phyloP scores from a whole-genome alignment of 2,113 vertebrate genomes.

The Sceloporus undulatus region DNA sequence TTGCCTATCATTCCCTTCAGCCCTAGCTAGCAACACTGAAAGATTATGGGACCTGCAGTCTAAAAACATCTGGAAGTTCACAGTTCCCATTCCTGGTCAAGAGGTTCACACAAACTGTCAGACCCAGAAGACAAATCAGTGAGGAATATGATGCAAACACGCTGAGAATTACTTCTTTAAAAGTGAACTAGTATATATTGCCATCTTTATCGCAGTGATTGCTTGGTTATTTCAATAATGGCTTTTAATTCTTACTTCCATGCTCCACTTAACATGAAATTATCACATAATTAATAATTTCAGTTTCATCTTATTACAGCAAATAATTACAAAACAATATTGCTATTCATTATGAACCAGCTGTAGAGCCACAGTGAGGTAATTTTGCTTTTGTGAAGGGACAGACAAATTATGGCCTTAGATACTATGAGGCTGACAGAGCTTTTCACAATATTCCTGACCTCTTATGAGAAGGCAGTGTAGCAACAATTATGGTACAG shows the following conservation, averaged over 20 bases:
- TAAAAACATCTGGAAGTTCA: too few relatives aligned
- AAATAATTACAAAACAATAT: constrained; percentile 14
- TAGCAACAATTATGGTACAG: constrained; percentile 5
- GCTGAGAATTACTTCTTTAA: not conserved
- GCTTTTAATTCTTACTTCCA: not conserved
- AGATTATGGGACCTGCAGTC: too few relatives aligned
- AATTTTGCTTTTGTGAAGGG: not conserved
- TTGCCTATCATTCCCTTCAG: too few relatives aligned
- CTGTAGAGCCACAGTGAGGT: not conserved
- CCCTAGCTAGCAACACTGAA: too few relatives aligned
- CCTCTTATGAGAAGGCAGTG: not conserved
- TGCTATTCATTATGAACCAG: not conserved
- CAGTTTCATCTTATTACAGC: not conserved
- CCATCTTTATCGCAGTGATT: constrained; percentile 15
- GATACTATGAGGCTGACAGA: not conserved
- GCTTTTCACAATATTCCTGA: not conserved
- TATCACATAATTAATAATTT: constrained; percentile 20
- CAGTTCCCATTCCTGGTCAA: not conserved
- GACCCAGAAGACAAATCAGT: too few relatives aligned
- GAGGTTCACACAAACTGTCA: not conserved
- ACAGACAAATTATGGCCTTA: not conserved
- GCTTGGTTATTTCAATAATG: constrained; percentile 2
- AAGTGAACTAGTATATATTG: not conserved
- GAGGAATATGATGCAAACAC: not conserved
- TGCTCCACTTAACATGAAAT: not conserved